phyloP scores from a whole-genome alignment of 2,797 vertebrate genomes.

The Crypturellus tataupa region DNA sequence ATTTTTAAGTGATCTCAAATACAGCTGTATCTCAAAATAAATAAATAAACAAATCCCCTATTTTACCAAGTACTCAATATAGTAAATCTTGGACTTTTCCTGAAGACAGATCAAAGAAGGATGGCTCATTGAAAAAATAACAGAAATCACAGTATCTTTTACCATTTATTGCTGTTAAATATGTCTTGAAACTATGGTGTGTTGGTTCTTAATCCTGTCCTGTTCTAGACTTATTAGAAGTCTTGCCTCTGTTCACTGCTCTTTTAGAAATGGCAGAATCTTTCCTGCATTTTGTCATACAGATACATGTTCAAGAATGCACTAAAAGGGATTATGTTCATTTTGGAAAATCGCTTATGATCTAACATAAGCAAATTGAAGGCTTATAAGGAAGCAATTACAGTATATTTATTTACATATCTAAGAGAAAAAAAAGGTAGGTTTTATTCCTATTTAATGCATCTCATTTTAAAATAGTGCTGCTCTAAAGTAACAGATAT shows the following conservation, averaged over 20 bases:
- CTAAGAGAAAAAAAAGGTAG: not conserved
- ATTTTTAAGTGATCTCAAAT: not conserved
- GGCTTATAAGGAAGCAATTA: not conserved
- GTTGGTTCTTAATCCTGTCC: not conserved
- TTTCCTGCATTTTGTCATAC: not conserved
- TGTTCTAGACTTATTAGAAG: not conserved
- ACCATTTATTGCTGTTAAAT: constrained; percentile 11
- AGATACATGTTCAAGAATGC: fast-evolving
- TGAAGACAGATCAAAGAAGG: constrained; percentile 19
- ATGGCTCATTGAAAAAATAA: constrained; percentile 43
- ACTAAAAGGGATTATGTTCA: not conserved
- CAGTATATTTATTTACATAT: not conserved
- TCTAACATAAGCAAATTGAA: not conserved
- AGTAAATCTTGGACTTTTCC: not conserved
- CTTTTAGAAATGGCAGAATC: not conserved
- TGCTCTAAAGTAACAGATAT: not conserved
- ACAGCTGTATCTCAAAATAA: not conserved
- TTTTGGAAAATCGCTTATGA: not conserved
- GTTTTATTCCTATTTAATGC: not conserved
- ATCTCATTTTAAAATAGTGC: not conserved
- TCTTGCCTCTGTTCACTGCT: not conserved
- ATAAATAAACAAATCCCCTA: not conserved
- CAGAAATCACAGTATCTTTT: constrained; percentile 28
- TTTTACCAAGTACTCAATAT: not conserved
- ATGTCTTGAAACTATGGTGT: not conserved